phyloP scores from a whole-genome alignment of 2,888 invertebrate species.

The Falcaria lacertinaria region DNA sequence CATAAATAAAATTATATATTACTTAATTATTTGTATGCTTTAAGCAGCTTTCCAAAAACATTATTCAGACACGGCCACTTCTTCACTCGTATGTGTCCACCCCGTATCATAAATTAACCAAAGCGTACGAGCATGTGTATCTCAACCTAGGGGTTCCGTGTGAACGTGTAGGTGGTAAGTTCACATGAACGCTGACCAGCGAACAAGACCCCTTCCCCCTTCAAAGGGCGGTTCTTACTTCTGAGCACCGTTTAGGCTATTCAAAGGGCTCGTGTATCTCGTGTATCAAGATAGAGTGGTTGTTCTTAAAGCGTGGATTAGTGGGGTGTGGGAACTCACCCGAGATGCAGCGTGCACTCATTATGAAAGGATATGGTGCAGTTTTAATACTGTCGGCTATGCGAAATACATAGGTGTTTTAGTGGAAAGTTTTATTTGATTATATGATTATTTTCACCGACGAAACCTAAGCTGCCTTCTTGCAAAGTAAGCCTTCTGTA shows the following conservation, averaged over 20 bases:
- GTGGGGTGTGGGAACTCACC: conserved; percentile 53
- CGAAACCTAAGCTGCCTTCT: too few relatives aligned
- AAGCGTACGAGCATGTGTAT: conserved; percentile 9
- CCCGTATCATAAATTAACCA: too few relatives aligned
- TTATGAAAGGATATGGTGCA: conserved; percentile 17
- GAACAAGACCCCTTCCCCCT: conserved; percentile 28
- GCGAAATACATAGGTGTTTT: too few relatives aligned
- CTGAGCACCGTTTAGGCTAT: conserved; percentile 21
- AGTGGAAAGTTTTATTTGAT: too few relatives aligned
- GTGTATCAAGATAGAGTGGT: conserved; percentile 33
- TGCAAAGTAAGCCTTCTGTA: too few relatives aligned
- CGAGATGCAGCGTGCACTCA: conserved; percentile 46
- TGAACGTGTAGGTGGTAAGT: conserved; percentile 51
- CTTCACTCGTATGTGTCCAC: too few relatives aligned
- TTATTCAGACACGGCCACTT: too few relatives aligned
- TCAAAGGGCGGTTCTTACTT: conserved; percentile 23
- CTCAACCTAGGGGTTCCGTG: conserved; percentile 38
- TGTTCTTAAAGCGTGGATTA: conserved; percentile 37
- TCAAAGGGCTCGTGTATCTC: conserved; percentile 29
- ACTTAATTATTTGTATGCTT: too few relatives aligned
- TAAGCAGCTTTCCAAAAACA: too few relatives aligned
- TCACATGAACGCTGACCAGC: conserved; percentile 47
- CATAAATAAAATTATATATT: too few relatives aligned
- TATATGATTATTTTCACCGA: too few relatives aligned
- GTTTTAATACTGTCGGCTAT: conserved; percentile 5